Conservation (phyloP, 2,888 invertebrate genomes). For the Apamea monoglypha region DNA sequence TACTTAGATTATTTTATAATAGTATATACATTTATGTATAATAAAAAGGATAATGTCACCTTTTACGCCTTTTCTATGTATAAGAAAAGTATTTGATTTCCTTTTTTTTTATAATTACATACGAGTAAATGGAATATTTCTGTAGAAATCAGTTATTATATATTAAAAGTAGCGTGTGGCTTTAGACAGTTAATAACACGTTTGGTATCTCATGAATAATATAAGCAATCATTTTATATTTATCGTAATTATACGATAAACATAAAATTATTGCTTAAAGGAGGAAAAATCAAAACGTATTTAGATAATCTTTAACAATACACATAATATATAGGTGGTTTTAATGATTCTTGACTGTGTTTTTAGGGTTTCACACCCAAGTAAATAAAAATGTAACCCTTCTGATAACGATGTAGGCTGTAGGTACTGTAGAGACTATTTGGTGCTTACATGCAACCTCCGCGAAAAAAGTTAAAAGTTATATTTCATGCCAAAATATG, state of each 20-base stretch:
- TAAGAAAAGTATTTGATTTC: background rate
- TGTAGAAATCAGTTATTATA: slow-evolving; percentile 6
- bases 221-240: slow-evolving; percentile 5
- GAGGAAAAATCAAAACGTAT: background rate
- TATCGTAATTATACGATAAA: background rate
- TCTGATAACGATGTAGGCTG: too few relatives aligned
- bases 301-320: background rate
- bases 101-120: too few relatives aligned
- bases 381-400: background rate
- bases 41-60: too few relatives aligned
- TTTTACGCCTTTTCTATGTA: slow-evolving; percentile 1
- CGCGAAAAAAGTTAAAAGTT: too few relatives aligned
- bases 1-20: too few relatives aligned
- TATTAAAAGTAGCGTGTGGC: slow-evolving; percentile 19
- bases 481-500: too few relatives aligned
- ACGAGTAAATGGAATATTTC: background rate
- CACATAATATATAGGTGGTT: too few relatives aligned
- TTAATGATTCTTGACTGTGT: background rate
- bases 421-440: too few relatives aligned
- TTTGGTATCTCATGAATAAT: slow-evolving; percentile 11
- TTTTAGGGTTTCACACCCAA: background rate
- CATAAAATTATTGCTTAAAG: background rate
- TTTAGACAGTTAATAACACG: slow-evolving; percentile 8
- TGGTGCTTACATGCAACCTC: too few relatives aligned
- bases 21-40: too few relatives aligned